Conservation (phyloP, 1,140 invertebrate genomes). For the Hycleus cichorii region DNA sequence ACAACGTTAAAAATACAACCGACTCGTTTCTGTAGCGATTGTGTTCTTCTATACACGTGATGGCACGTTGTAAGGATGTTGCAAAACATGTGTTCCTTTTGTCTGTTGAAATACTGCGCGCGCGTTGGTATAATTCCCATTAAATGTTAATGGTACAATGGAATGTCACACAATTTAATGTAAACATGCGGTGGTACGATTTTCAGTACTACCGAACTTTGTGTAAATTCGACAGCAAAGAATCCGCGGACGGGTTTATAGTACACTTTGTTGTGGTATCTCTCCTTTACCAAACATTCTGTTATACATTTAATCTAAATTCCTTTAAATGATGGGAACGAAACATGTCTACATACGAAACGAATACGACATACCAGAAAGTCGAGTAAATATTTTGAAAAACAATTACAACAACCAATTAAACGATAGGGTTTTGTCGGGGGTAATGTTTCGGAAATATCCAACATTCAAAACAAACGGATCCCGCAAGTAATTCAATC, state of each 20-base stretch:
- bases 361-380: too few species aligned
- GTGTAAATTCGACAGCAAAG: slow-evolving; percentile 33
- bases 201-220: slow-evolving; percentile 31
- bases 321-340: slow-evolving; percentile 22
- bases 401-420: too few species aligned
- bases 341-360: too few species aligned
- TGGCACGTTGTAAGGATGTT: too few species aligned
- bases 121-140: slow-evolving; percentile 36
- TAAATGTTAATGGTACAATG: slow-evolving; percentile 40
- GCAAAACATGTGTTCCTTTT: slow-evolving; percentile 38
- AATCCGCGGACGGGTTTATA: slow-evolving; percentile 23
- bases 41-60: too few species aligned
- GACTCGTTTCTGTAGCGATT: too few species aligned
- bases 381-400: too few species aligned
- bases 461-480: slow-evolving; percentile 1
- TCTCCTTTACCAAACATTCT: slow-evolving; percentile 10
- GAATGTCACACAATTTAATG: slow-evolving; percentile 38
- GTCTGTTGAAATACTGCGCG: slow-evolving; percentile 32
- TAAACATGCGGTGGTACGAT: slow-evolving; percentile 29
- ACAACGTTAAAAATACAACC: too few species aligned
- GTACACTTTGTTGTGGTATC: neutral
- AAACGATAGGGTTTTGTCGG: neutral
- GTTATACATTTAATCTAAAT: slow-evolving; percentile 30
- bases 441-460: slow-evolving; percentile 4
- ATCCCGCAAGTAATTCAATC: neutral